These are phyloP conservation scores for Hyles euphorbiae DNA, from an alignment of 1,140 invertebrate genomes.

Conservation along the genomic window DNA sequence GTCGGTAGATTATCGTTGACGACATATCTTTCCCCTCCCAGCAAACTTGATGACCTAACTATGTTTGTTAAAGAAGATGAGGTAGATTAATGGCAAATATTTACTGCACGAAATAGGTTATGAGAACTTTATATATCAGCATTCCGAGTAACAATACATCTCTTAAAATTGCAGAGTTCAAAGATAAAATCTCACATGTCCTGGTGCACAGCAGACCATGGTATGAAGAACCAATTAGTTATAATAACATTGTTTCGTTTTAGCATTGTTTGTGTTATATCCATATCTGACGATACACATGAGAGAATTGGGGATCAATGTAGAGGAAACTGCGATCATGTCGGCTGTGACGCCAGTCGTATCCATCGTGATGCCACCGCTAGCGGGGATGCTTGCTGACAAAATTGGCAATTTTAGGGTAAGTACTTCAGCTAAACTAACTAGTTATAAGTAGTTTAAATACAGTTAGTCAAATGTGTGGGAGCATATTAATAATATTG, in stretches of 20 bases:
- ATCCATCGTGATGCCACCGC: conserved; percentile 85
- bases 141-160: too few species aligned
- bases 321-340: conserved; percentile 91
- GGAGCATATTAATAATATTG: too few species aligned
- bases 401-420: conserved; percentile 89
- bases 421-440: conserved; percentile 27
- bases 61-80: too few species aligned
- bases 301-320: conserved; percentile 87
- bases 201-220: too few species aligned
- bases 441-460: neutral
- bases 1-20: too few species aligned
- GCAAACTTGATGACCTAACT: too few species aligned
- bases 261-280: conserved; percentile 81
- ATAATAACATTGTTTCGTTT: neutral
- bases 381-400: conserved; percentile 86
- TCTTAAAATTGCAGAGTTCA: too few species aligned
- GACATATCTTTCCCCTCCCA: too few species aligned
- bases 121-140: too few species aligned
- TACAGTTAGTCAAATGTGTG: too few species aligned
- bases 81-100: neutral
- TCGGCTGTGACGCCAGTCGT: conserved; percentile 87
- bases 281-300: conserved; percentile 92
- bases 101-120: neutral
- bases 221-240: too few species aligned
- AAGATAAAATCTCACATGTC: too few species aligned